Evolutionary conservation across 2,797 vertebrate genomes (phyloP), one percentile per base, ranked within the genome.

Genomic region (Amazona ochrocephala): DNA sequence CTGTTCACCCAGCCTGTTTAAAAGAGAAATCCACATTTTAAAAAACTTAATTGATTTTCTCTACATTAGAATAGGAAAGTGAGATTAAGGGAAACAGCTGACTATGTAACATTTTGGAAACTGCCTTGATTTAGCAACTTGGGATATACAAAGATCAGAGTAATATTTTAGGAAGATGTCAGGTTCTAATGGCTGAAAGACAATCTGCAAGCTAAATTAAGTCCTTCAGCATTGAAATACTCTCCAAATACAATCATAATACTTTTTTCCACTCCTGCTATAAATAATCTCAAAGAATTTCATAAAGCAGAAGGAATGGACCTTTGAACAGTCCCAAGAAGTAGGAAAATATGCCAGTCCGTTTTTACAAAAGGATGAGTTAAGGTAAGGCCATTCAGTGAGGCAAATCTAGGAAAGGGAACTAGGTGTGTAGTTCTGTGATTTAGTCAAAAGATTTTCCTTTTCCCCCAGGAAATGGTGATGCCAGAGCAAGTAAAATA

Each of bases 1-100:
- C 95, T 95, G 94, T 94, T 96, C 93, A 86, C 61, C 62, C 39
- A 90, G 27, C 29, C 92, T 97, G 88, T 94, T 97, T 95, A 97
- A 97, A 96, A 97, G 23, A 34, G 51, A 94, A 94, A 93, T 94
- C 62, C 66, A 88, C 87, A 87, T 90, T 97, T 93, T 79, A 87
- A 96, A 71, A 95, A 96, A 94, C 78, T 85, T 98, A 96, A 97
- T 96, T 97, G 72, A 97, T 97, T 97, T 97, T 89, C 76, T 93
- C 95, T 88, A 96, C 95, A 91, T 96, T 95, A 94, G 44, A 94
- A 88, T 75, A 87, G 11, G 30, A 90, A 92, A n/a, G 30, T 0
- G 0, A 89, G 80, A 93, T 94, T 94, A 95, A 95, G 58, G 44
- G n/a, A 84, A 95, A 93, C 34, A 68, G 30, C 72, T 90, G 58